A percentile compares a stretch with the other conserved stretches of the same genome.
Evolutionary conservation across 2,888 invertebrate genomes (phyloP).

Genomic region (Napeogenes inachia): DNA sequence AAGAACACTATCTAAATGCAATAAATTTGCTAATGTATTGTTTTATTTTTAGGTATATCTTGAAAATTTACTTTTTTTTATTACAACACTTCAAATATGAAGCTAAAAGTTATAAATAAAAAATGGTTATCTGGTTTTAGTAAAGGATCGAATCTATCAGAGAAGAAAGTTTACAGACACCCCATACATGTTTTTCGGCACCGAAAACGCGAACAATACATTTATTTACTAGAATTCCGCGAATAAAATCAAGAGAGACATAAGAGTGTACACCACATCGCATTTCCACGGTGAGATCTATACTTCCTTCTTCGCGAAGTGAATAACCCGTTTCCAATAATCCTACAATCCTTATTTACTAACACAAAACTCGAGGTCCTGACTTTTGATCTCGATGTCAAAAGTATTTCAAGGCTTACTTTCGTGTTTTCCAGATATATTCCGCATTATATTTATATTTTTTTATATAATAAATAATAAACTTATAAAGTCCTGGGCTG

Average conservation of each 20-base stretch:
- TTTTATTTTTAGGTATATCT: too few relatives aligned
- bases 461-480: neutral
- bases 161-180: neutral
- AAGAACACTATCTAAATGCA: too few relatives aligned
- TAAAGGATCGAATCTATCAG: neutral
- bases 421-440: slow-evolving; percentile 3
- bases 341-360: slow-evolving; percentile 69
- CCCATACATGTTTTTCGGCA: neutral
- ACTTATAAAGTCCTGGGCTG: neutral
- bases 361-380: slow-evolving; percentile 43
- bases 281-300: slow-evolving; percentile 35
- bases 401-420: slow-evolving; percentile 12
- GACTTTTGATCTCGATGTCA: slow-evolving; percentile 28
- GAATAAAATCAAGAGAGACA: neutral
- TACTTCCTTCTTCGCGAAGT: slow-evolving; percentile 47
- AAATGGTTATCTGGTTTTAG: too few relatives aligned
- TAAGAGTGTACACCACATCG: slow-evolving; percentile 14
- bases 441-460: neutral
- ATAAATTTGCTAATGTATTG: too few relatives aligned
- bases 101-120: too few relatives aligned
- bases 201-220: neutral
- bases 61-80: too few relatives aligned
- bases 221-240: neutral
- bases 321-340: slow-evolving; percentile 60
- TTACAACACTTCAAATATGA: too few relatives aligned